Percentiles rank a stretch among this genome's conserved stretches.
Conservation (phyloP, 2,888 invertebrate species). For the Xestia c-nigrum region DNA sequence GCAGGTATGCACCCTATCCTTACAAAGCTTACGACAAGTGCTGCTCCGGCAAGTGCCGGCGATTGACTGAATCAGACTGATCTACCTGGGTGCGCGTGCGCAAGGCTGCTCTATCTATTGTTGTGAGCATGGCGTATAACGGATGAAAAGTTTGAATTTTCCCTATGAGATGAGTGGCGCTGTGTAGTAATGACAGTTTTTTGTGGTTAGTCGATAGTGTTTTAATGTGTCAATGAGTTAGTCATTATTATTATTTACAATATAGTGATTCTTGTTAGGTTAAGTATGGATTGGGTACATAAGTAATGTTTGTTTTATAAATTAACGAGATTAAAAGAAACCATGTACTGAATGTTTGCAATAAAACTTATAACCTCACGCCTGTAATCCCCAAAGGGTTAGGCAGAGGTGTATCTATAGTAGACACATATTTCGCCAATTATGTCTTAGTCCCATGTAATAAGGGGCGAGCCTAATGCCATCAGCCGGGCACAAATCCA, state of each 20-base stretch:
- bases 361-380: neutral
- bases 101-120: slow-evolving; percentile 62
- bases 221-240: slow-evolving; percentile 7
- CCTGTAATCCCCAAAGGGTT: no score
- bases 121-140: slow-evolving; percentile 49
- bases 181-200: slow-evolving; percentile 20
- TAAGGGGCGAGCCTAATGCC: no score
- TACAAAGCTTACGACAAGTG: slow-evolving; percentile 71
- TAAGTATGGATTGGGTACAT: neutral
- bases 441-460: no score
- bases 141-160: slow-evolving; percentile 66
- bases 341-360: neutral
- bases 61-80: slow-evolving; percentile 70
- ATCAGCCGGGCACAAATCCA: no score
- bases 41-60: slow-evolving; percentile 73
- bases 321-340: neutral
- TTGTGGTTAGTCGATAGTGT: slow-evolving; percentile 33
- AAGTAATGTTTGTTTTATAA: neutral
- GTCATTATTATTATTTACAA: slow-evolving; percentile 14
- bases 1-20: slow-evolving; percentile 67
- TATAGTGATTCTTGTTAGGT: neutral
- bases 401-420: no score
- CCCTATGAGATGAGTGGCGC: slow-evolving; percentile 46
- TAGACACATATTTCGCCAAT: no score
- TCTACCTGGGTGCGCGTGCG: slow-evolving; percentile 66